Percentiles rank a stretch among this genome's conserved stretches.
phyloP scores from a whole-genome alignment of 1,140 invertebrate species.

The Monochamus saltuarius region DNA sequence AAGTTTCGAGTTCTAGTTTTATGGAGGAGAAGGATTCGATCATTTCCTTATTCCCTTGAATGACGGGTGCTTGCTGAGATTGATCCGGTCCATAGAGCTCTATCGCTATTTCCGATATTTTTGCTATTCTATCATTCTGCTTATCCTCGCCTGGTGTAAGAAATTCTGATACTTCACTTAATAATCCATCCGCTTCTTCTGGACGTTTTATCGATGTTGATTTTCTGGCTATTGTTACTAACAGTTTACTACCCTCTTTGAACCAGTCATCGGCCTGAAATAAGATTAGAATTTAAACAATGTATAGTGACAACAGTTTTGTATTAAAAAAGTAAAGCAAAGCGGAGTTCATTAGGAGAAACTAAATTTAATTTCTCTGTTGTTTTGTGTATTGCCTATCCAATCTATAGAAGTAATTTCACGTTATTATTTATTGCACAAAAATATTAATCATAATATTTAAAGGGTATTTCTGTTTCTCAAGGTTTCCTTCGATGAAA shows the following conservation, averaged over 20 bases:
- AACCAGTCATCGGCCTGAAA: slow-evolving; percentile 72
- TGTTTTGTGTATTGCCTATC: no score
- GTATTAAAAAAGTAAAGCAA: no score
- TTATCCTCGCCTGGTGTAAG: slow-evolving; percentile 66
- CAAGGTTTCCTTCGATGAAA: no score
- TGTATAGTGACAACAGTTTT: no score
- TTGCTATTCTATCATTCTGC: slow-evolving; percentile 68
- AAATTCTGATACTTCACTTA: slow-evolving; percentile 67
- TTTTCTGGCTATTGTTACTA: slow-evolving; percentile 67
- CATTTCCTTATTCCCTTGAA: slow-evolving; percentile 69
- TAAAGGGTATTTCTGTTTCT: no score
- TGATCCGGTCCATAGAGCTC: slow-evolving; percentile 63
- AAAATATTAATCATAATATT: no score
- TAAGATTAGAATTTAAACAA: background rate
- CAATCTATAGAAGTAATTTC: no score
- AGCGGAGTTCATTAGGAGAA: no score
- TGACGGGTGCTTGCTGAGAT: slow-evolving; percentile 47
- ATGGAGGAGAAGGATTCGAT: slow-evolving; percentile 70
- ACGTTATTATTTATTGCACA: no score
- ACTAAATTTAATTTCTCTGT: no score
- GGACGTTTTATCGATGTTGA: slow-evolving; percentile 65
- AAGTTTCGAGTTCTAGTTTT: slow-evolving; percentile 62
- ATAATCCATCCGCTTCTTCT: slow-evolving; percentile 60
- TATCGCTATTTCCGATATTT: slow-evolving; percentile 65
- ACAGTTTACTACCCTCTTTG: slow-evolving; percentile 69